These are phyloP conservation scores for Chionodraco myersi DNA, from an alignment of 2,113 vertebrate species.

Conservation along the genomic window DNA sequence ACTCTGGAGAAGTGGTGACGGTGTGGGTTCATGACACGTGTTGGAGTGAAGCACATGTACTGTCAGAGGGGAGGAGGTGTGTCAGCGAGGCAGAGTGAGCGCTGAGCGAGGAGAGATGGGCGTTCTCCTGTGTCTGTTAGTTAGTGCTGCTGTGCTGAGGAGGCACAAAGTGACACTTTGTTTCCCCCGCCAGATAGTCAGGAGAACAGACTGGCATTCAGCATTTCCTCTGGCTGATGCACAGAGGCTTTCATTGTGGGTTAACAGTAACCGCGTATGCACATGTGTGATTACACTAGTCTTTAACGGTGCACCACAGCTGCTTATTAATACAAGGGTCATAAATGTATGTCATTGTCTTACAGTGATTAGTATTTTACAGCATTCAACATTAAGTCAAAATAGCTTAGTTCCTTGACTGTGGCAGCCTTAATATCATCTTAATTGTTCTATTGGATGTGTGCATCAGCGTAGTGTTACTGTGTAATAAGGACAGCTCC, in stretches of 20 bases:
- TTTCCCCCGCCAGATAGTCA: conserved; percentile 71
- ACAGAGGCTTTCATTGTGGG: conserved; percentile 77
- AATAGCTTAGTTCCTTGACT: background rate
- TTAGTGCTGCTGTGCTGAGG: conserved; percentile 70
- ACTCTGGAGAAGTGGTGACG: background rate
- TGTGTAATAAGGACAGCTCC: conserved; percentile 36
- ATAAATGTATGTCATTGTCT: background rate
- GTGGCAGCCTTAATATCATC: background rate
- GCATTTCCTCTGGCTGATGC: conserved; percentile 59
- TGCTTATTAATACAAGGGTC: conserved; percentile 19
- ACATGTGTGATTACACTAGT: conserved; percentile 60
- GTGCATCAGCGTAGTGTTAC: conserved; percentile 36
- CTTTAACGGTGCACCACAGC: conserved; percentile 43
- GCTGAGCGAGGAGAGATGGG: conserved; percentile 49
- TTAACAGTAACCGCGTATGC: conserved; percentile 61
- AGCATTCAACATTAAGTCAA: background rate
- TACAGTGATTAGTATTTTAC: background rate
- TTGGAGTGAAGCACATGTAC: conserved; percentile 54
- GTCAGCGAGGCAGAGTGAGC: conserved; percentile 30
- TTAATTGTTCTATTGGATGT: conserved; percentile 15
- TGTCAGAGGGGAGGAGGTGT: conserved; percentile 47
- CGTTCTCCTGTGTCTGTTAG: conserved; percentile 74
- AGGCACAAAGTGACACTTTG: conserved; percentile 84
- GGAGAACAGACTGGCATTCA: conserved; percentile 84
- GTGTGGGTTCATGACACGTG: conserved; percentile 11